phyloP scores from a whole-genome alignment of 2,113 vertebrate species.

The Calidris pygmaea region DNA sequence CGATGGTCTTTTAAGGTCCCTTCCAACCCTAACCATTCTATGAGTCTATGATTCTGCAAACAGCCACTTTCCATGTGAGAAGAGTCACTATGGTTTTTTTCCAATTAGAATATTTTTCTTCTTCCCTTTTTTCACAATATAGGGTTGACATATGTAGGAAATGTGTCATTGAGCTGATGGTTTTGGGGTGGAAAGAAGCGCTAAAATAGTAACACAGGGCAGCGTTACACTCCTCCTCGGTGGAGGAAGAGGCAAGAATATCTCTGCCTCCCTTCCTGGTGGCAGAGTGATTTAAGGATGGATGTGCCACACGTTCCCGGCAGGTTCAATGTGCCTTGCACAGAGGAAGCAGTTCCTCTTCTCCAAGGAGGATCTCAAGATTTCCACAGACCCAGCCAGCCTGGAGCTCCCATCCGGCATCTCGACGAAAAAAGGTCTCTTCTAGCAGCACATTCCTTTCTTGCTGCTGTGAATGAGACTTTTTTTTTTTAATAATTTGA shows the following conservation, averaged over 20 bases:
- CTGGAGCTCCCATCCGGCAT: background rate
- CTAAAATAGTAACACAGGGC: background rate
- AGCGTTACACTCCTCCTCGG: background rate
- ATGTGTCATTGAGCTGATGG: fast-evolving
- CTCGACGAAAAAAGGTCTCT: background rate
- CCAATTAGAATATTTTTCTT: fast-evolving
- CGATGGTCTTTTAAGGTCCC: no score
- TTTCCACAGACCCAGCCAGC: background rate
- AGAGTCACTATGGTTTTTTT: background rate
- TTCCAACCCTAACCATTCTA: no score
- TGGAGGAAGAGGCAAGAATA: background rate
- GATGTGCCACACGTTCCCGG: fast-evolving
- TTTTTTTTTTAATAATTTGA: background rate
- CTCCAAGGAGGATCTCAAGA: background rate
- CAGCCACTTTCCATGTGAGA: no score
- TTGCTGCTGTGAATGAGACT: fast-evolving
- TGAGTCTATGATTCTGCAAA: no score
- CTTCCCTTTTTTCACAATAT: background rate
- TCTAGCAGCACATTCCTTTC: background rate
- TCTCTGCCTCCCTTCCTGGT: background rate
- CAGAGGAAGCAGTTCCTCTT: background rate
- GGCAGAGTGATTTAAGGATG: background rate
- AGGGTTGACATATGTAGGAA: fast-evolving
- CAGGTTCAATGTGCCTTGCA: background rate
- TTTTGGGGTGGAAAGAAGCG: background rate